Evolutionary conservation across 2,797 vertebrate genomes (phyloP).

Genomic region (Cyclura pinguis): DNA sequence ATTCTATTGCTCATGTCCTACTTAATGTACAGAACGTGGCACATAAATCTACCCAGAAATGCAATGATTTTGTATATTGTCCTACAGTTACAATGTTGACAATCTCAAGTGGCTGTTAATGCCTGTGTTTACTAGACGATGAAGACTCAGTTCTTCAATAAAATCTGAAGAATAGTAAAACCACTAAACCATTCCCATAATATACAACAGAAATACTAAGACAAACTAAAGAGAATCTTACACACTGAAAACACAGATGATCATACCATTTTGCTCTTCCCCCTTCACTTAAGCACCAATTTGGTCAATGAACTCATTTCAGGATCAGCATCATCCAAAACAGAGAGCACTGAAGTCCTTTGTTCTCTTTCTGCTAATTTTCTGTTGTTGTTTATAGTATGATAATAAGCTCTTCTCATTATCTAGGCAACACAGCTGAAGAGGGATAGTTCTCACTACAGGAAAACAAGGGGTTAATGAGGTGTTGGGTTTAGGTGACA

Average conservation of each 20-base stretch:
- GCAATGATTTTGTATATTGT: conserved; percentile 29
- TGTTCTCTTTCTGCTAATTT: background rate
- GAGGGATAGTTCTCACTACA: no score
- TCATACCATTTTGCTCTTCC: background rate
- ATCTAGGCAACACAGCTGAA: no score
- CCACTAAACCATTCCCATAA: conserved; percentile 16
- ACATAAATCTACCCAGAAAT: conserved; percentile 38
- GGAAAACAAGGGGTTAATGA: no score
- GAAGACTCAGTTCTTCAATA: conserved; percentile 30
- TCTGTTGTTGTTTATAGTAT: no score
- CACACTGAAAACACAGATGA: background rate
- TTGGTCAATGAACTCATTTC: background rate
- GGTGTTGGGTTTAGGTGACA: no score
- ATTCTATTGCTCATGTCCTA: conserved; percentile 28
- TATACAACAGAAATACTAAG: background rate
- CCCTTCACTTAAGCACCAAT: background rate
- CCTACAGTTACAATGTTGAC: conserved; percentile 24
- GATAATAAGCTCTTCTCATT: no score
- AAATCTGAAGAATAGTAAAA: conserved; percentile 38
- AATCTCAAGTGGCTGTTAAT: conserved; percentile 43
- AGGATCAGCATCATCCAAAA: background rate
- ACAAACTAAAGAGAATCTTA: conserved; percentile 1
- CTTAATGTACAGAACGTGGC: conserved; percentile 21
- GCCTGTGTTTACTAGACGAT: conserved; percentile 28
- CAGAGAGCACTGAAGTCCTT: background rate